These are phyloP conservation scores for Lamprologus sp. DNA, from an alignment of 2,113 vertebrate genomes.

Conservation along the genomic window DNA sequence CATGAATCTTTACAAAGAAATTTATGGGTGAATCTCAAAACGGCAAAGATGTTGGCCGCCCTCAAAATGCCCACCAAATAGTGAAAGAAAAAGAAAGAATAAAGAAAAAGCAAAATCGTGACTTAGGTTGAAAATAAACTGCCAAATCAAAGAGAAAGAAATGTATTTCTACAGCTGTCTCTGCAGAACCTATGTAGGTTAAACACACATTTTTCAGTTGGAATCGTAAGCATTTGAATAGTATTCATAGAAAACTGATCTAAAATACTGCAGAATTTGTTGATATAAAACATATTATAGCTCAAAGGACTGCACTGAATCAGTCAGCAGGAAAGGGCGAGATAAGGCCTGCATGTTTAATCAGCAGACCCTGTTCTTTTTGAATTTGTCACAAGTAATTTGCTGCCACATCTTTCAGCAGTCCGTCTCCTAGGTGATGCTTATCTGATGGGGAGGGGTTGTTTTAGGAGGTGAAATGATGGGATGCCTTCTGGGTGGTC, in stretches of 20 bases:
- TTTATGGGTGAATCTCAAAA: neutral
- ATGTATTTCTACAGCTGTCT: neutral
- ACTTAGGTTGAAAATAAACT: neutral
- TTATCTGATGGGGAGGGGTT: slow-evolving; percentile 35
- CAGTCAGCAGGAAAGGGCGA: neutral
- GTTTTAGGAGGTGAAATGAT: slow-evolving; percentile 36
- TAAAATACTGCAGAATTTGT: neutral
- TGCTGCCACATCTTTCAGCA: slow-evolving; percentile 13
- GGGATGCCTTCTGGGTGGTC: slow-evolving; percentile 10
- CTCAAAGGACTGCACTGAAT: neutral
- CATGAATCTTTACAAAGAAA: neutral
- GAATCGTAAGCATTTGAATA: neutral
- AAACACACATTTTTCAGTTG: neutral
- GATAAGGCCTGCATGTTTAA: neutral
- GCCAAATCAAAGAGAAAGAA: neutral
- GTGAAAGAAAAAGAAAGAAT: neutral
- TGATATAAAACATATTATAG: neutral
- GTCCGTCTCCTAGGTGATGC: slow-evolving; percentile 44
- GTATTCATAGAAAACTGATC: neutral
- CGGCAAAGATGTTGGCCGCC: fast-evolving
- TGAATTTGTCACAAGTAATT: slow-evolving; percentile 31
- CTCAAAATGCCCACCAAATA: neutral
- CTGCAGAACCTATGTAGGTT: neutral
- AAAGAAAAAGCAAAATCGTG: neutral
- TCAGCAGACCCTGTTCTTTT: neutral